Base-by-base conservation (phyloP, 2,113 vertebrate species). In the Pseudopipra pipra region DNA sequence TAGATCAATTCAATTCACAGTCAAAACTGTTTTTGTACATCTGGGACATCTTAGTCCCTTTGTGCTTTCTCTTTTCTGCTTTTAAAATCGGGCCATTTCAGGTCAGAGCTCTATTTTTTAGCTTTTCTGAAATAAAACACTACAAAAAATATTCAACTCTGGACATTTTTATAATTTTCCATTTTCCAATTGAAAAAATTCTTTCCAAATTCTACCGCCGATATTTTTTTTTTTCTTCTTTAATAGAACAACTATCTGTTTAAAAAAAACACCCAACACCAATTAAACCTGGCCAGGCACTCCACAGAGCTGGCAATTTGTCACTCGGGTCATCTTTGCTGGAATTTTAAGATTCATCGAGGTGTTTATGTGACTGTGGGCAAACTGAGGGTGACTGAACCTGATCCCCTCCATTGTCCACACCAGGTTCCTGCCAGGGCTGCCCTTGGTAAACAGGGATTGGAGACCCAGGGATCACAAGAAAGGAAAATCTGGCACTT, bases 41-140 rank as follows among this genome's bases (percentile, higher is more conserved):
- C 61, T 79, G 67, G 39, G 71, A 62, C 31, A 54, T 76, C 75
- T 90, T 35, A 51, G 75, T 33, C 31, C 47, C 86, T 77, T 37
- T 27, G 17, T 31, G 55, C 43, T 70, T 71, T 55, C 54, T n/a
- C 20, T 90, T 65, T 52, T 39, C 59, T 43, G 35, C 55, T 93
- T 81, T 23, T 33, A 63, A 94, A 85, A 74, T 43, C 35, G 65
- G 87, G 95, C 87, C 73, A 79, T 75, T 84, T 96, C 70, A 92
- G 93, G 95, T 85, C 87, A 95, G 70, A 85, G 58, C 49, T 86
- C 14, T 54, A 24, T 35, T 54, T 84, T 87, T 90, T 30, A 61
- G 70, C 49, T 85, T 81, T 95, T 92, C 47, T 92, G 93, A 95
- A 95, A 92, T 65, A 74, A 95, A 93, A 81, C 65, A 54, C 59